Conservation (phyloP, 2,113 vertebrate genomes). For the Oreotragus oreotragus region DNA sequence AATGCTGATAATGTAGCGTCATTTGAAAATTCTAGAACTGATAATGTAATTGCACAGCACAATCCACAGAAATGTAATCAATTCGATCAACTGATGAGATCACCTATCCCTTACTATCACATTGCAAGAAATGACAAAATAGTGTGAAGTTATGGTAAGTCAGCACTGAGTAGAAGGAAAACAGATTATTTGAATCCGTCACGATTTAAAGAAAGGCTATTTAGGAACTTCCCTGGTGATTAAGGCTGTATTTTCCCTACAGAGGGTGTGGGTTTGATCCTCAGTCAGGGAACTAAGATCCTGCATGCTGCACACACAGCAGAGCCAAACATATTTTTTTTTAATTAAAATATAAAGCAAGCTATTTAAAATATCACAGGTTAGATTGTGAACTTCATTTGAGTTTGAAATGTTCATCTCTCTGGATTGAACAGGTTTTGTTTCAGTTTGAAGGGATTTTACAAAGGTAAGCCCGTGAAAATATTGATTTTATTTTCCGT, state of each 20-base stretch:
- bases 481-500: not conserved
- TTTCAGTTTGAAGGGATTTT: constrained; percentile 11
- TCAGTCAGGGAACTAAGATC: not conserved
- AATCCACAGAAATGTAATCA: constrained; percentile 10
- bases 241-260: not conserved
- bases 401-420: not conserved
- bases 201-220: constrained; percentile 12
- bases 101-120: constrained; percentile 1
- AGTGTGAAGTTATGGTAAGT: not conserved
- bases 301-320: not conserved
- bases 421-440: not conserved
- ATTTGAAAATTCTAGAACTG: constrained; percentile 29
- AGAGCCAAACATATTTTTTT: not conserved
- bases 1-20: constrained; percentile 21
- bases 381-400: constrained; percentile 13
- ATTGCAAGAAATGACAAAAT: constrained; percentile 31
- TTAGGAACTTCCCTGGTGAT: not conserved
- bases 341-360: not conserved
- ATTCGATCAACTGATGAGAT: not conserved
- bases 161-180: not conserved
- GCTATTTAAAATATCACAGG: not conserved
- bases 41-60: constrained; percentile 1
- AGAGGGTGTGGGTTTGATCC: not conserved
- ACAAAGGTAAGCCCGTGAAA: not conserved
- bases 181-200: not conserved